Conservation (phyloP, 1,140 invertebrate genomes). For the Micrasema longulum region DNA sequence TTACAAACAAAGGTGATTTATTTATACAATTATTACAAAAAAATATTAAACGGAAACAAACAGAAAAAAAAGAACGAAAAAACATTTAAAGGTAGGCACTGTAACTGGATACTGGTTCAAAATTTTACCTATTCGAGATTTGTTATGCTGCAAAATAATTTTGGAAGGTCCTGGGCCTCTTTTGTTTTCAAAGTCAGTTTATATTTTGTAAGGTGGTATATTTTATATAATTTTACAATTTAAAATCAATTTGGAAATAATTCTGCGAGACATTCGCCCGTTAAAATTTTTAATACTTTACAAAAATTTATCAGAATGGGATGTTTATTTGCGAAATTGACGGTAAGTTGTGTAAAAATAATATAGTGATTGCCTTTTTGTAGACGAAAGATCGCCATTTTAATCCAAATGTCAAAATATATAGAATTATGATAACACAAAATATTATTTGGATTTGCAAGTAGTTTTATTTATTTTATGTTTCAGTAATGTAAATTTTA, state of each 20-base stretch:
- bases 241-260: background rate
- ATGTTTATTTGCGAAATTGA: slow-evolving; percentile 5
- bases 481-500: background rate
- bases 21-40: too few species aligned
- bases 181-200: slow-evolving; percentile 19
- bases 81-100: too few species aligned
- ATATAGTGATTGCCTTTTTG: background rate
- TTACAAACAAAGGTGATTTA: too few species aligned
- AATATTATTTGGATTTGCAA: background rate
- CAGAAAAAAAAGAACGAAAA: too few species aligned
- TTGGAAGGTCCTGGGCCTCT: too few species aligned
- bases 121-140: too few species aligned
- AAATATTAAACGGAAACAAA: too few species aligned
- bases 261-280: background rate
- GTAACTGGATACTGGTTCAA: too few species aligned
- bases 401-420: too few species aligned
- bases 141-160: too few species aligned
- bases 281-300: background rate
- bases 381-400: too few species aligned
- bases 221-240: slow-evolving; percentile 22
- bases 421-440: background rate
- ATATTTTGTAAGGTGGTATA: slow-evolving; percentile 10
- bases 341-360: background rate
- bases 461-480: background rate
- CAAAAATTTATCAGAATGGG: slow-evolving; percentile 1